Evolutionary conservation across 2,797 vertebrate genomes (phyloP).

Genomic region (Gymnothorax javanicus): DNA sequence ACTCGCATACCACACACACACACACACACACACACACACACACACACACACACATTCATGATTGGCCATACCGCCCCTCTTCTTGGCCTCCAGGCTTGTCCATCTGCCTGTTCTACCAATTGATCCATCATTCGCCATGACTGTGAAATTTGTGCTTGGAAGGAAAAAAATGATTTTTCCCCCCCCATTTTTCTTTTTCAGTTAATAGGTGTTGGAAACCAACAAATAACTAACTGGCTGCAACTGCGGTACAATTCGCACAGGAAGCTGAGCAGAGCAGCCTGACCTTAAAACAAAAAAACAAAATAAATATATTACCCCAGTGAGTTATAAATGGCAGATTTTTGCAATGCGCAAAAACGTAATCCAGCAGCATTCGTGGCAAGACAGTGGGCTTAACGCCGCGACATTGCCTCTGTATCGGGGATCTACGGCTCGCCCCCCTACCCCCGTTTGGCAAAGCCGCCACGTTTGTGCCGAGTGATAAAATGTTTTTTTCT

Average conservation of each 20-base stretch:
- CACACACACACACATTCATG: too few relatives aligned
- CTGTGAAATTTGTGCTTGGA: constrained; percentile 55
- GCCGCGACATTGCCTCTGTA: constrained; percentile 22
- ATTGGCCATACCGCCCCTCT: constrained; percentile 14
- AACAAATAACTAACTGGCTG: constrained; percentile 12
- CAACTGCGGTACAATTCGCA: constrained; percentile 16
- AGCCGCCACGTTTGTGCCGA: constrained; percentile 41
- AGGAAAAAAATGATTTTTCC: constrained; percentile 34
- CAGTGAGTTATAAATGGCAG: not conserved
- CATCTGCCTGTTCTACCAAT: constrained; percentile 45
- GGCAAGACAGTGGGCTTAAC: constrained; percentile 13
- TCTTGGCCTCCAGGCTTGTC: constrained; percentile 44
- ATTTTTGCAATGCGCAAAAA: constrained; percentile 19
- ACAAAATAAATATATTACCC: not conserved
- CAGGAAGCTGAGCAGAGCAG: not conserved
- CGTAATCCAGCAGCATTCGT: constrained; percentile 37
- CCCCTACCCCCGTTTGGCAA: constrained; percentile 18
- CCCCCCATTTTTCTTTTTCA: constrained; percentile 21
- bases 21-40: too few relatives aligned
- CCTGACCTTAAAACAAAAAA: not conserved
- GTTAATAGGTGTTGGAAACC: constrained; percentile 32
- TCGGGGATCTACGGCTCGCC: not conserved
- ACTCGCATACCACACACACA: too few relatives aligned
- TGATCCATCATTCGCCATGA: constrained; percentile 77
- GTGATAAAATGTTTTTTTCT: constrained; percentile 43